These are phyloP conservation scores for Lepilemur septentrionalis DNA, from an alignment of 2,797 vertebrate genomes.

Conservation along the genomic window DNA sequence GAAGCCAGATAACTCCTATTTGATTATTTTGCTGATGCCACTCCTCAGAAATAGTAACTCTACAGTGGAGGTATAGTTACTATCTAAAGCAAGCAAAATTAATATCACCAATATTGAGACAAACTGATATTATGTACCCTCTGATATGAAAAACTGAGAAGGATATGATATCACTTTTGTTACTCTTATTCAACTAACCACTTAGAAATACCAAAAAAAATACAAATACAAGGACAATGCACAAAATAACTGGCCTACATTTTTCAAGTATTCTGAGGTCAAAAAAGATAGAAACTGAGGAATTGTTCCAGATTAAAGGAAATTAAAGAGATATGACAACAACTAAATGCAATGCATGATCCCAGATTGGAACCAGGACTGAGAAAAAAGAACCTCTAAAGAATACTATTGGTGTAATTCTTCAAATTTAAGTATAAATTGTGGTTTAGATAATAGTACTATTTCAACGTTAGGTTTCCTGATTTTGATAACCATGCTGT, in stretches of 20 bases:
- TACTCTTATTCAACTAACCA: background rate
- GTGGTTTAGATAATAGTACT: background rate
- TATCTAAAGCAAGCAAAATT: background rate
- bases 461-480: background rate
- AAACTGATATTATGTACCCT: background rate
- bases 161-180: background rate
- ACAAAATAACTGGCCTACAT: background rate
- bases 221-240: background rate
- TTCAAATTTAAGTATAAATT: conserved; percentile 16
- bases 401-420: background rate
- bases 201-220: background rate
- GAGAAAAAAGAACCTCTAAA: conserved; percentile 2
- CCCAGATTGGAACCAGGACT: background rate
- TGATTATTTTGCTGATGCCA: background rate
- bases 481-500: background rate
- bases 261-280: background rate
- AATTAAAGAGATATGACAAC: background rate
- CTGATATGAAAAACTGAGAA: background rate
- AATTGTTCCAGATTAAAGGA: background rate
- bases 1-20: background rate
- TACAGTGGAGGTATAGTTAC: background rate
- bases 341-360: background rate
- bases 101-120: background rate
- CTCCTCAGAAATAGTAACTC: background rate
- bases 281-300: background rate